Evolutionary conservation across 2,797 vertebrate species (phyloP), one percentile per base, ranked within the genome.

Genomic region (Leptoclinus maculatus): DNA sequence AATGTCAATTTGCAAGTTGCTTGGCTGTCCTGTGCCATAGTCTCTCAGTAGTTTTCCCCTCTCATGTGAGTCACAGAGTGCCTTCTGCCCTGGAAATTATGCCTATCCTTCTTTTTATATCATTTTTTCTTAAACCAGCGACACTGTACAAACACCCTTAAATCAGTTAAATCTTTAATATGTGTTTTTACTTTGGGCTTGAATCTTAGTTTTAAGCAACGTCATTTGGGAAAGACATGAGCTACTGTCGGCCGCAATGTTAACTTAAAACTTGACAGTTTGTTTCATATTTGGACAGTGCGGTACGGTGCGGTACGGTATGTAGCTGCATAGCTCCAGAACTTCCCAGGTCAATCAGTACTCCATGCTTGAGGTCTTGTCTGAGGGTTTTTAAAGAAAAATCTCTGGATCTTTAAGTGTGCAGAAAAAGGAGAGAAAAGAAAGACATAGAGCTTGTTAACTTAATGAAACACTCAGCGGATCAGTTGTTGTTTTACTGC

Each of bases 401-500:
- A 66, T 72, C 34, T 66, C 29, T 53, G 27, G 36, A 71, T 77
- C 56, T 80, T 66, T 53, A 59, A 66, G 57, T 25, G 10, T 25
- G 27, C 29, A 34, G 57, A 65, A 53, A 45, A 29, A 51, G 14
- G 34, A 68, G 51, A 27, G 21, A 51, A 66, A 54, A 68, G 25
- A 63, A 64, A 54, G 80, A 53, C 36, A n/a, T 25, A 27, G 69
- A 67, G 74, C 78, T 90, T 78, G 79, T 91, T 88, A 91, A 87
- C 81, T 84, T 85, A 86, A 92, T 89, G 82, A 91, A 92, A 91
- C 69, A 84, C 80, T 91, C 68, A 45, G 74, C 56, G 77, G 84
- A 90, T 92, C 79, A 81, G 88, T 82, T 83, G 79, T 77, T 87
- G 81, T 91, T 91, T 92, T 83, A 85, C 69, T 76, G 78, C 13